Evolutionary conservation across 2,797 vertebrate genomes (phyloP), one percentile per base, ranked within the genome.

Genomic region (Coccyzus lansbergi): DNA sequence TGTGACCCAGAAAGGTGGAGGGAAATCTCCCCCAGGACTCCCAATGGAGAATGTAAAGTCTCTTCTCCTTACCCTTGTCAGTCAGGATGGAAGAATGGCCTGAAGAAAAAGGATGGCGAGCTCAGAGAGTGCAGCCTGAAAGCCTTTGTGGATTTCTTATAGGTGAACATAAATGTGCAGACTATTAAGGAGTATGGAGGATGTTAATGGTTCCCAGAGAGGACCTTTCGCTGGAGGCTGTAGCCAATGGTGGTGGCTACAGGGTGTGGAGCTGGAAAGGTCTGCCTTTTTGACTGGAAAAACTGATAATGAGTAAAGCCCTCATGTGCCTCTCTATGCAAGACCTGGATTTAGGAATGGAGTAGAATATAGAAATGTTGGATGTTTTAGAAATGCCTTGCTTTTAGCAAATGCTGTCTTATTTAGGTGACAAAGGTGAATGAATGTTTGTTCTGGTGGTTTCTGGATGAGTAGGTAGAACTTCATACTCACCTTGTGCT

Each of bases 161-260:
- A 51, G 22, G 42, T 38, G 53, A 28, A 34, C 0, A 1, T 20
- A 40, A 70, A 34, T 0, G 3, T 59, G 40, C 51, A 55, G 83
- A 3, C 38, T 38, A 1, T 48, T 29, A 9, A 53, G 0, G 4
- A 86, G 55, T 29, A 6, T 15, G 46, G 69, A 38, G 0, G 3
- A 34, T 20, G 40, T 48, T 34, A 64, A 34, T 9, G 20, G 83
- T 91, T 84, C 34, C 51, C 18, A 42, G 68, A 68, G 71, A 63
- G 64, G 80, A 42, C 51, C 82, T 21, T 36, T 56, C 1, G 1
- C 56, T 52, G 74, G 42, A 53, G 17, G 15, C 18, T 15, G 21
- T 58, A 44, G 44, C 53, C 0, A 0, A 8, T 31, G 62, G 42
- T 4, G 36, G 18, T 17, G 53, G 12, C 53, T 56, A 3, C 28